Evolutionary conservation across 2,113 vertebrate species (phyloP).

Genomic region (Lepisosteus osseus): DNA sequence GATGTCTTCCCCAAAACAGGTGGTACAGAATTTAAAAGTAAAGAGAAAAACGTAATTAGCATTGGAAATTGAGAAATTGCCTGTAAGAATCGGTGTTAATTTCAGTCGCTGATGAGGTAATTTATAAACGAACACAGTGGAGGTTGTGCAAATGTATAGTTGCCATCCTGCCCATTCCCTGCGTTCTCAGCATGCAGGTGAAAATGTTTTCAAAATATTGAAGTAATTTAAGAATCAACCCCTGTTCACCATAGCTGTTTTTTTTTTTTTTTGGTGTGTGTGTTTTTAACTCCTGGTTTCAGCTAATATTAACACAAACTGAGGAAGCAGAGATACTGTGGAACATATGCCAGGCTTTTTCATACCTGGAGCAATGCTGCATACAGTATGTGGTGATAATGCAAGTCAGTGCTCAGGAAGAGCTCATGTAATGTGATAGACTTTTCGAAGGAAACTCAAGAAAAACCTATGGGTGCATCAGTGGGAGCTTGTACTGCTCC

Average conservation of each 20-base stretch:
- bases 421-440: background rate
- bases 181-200: slow-evolving; percentile 87
- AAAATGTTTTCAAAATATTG: slow-evolving; percentile 97
- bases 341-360: background rate
- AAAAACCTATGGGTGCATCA: background rate
- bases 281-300: slow-evolving; percentile 32
- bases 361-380: background rate
- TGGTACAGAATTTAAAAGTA: slow-evolving; percentile 99
- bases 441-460: background rate
- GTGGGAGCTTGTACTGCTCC: no score
- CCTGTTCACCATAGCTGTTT: slow-evolving; percentile 54
- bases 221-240: slow-evolving; percentile 81
- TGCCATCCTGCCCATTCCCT: slow-evolving; percentile 76
- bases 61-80: slow-evolving; percentile 99
- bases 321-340: background rate
- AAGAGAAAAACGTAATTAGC: slow-evolving; percentile 99
- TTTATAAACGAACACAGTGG: slow-evolving; percentile 93
- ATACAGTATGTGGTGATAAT: background rate
- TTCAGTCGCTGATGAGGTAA: slow-evolving; percentile 99
- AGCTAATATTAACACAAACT: slow-evolving; percentile 50
- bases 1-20: slow-evolving; percentile 99
- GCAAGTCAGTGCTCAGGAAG: background rate
- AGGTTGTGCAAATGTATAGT: slow-evolving; percentile 84
- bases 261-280: slow-evolving; percentile 18
- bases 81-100: slow-evolving; percentile 99